A percentile compares a stretch with the other conserved stretches of the same genome.
These are phyloP conservation scores for Caerostris darwini DNA, from an alignment of 1,140 invertebrate genomes.

Conservation along the genomic window DNA sequence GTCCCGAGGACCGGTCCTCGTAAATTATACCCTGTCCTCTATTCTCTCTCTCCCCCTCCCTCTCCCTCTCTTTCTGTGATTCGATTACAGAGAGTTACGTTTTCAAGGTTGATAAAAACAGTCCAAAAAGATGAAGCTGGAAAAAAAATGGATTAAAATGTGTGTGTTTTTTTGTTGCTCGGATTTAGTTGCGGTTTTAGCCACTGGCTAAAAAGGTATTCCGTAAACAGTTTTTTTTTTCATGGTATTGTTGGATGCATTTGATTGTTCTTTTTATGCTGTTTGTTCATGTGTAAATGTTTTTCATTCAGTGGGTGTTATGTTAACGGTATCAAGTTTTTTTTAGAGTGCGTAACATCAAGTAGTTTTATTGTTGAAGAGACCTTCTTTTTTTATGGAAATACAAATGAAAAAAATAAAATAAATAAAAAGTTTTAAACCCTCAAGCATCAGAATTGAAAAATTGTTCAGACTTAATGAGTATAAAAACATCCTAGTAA, in stretches of 20 bases:
- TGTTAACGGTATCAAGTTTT: background rate
- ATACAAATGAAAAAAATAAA: background rate
- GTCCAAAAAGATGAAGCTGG: background rate
- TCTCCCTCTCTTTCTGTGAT: background rate
- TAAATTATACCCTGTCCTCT: constrained; percentile 4
- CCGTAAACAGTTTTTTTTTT: background rate
- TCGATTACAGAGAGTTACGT: background rate
- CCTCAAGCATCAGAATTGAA: background rate
- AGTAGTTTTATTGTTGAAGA: background rate
- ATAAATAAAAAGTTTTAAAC: background rate
- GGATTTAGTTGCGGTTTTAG: background rate
- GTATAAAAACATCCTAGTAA: background rate
- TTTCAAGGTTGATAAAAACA: constrained; percentile 15
- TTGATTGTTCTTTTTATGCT: constrained; percentile 1
- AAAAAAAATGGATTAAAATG: background rate
- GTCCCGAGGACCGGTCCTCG: background rate
- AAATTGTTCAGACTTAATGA: background rate
- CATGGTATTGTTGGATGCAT: background rate
- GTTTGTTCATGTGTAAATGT: background rate
- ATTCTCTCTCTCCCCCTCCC: background rate
- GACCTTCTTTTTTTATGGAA: background rate
- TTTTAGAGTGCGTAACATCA: background rate
- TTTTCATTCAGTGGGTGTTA: background rate
- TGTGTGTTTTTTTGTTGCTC: background rate
- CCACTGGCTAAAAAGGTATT: background rate